Base-by-base conservation (phyloP, 1,140 invertebrate genomes). In the Drosophila athabasca region DNA sequence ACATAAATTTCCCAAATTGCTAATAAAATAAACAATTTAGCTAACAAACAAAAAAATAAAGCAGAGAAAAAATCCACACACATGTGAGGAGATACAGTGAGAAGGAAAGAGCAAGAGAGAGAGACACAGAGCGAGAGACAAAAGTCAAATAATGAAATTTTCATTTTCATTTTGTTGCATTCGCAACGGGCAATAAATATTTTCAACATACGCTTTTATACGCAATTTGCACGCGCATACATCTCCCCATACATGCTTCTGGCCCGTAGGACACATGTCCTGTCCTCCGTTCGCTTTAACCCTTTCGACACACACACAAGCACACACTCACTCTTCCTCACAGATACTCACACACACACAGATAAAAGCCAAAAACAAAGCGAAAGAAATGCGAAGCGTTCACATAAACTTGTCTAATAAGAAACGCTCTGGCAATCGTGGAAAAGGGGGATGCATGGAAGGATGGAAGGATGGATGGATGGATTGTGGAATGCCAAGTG, bases 11-110 rank as follows among this genome's bases (percentile, higher is more conserved):
- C 54, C 66, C 59, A 83, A 90, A 90, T 90, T 90, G 87, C 87
- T 90, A 90, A 90, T 90, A 90, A 90, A 90, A 90, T 90, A 79
- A 88, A 87, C 82, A 90, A 90, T 87, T 87, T 87, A 87, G 83
- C 75, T 87, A 77, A 80, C 45, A 76, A 64, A 76, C 61, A 71
- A 72, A 35, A 53, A 29, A 31, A 52, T 44, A 31, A 31, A 46
- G 44, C 19, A n/a, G 41, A 44, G 41, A 52, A 51, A 62, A 70
- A 39, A 53, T 15, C 41, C 29, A 75, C 59, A 50, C 49, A 53
- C 26, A 59, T 24, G 35, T 39, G 31, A 3, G 11, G 43, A 5
- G 24, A 24, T 24, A 24, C 24, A 24, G 24, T 24, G 24, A 53
- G n/a, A 52, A 39, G 15, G 9, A 35, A 2, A 50, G n/a, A 60